Evolutionary conservation across 2,888 invertebrate species (phyloP).

Genomic region (Leptogaster cylindrica): DNA sequence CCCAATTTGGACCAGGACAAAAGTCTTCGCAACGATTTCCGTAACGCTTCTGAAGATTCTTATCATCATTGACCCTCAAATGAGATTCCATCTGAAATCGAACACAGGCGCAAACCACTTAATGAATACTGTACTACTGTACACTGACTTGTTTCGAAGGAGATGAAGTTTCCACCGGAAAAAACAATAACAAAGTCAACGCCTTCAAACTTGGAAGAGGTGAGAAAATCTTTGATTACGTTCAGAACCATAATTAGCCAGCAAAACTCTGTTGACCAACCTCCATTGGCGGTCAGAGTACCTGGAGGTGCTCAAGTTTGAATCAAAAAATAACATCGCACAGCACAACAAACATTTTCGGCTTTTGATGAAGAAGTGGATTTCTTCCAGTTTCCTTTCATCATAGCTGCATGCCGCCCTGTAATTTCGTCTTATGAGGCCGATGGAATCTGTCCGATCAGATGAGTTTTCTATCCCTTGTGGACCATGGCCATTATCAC

Average conservation of each 20-base stretch:
- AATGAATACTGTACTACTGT: conserved; percentile 2
- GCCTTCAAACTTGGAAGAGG: conserved; percentile 27
- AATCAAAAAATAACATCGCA: conserved; percentile 9
- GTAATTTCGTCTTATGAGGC: conserved; percentile 38
- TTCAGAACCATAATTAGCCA: conserved; percentile 27
- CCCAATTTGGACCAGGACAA: not conserved
- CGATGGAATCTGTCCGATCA: conserved; percentile 7
- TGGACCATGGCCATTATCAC: not conserved
- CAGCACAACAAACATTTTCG: not conserved
- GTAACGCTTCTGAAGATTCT: conserved; percentile 10
- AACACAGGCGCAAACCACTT: conserved; percentile 2
- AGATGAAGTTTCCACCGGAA: not conserved
- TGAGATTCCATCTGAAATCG: conserved; percentile 2
- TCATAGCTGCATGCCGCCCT: conserved; percentile 41
- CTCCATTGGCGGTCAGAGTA: not conserved
- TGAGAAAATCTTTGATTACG: conserved; percentile 39
- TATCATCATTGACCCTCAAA: conserved; percentile 27
- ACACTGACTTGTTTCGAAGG: not conserved
- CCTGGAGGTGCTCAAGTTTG: not conserved
- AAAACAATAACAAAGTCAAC: conserved; percentile 40
- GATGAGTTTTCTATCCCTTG: conserved; percentile 6
- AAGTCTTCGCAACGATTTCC: not conserved
- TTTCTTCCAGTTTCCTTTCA: conserved; percentile 44
- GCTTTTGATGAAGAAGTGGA: conserved; percentile 44
- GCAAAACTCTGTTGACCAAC: conserved; percentile 5